These are phyloP conservation scores for Drosophila sucinea DNA, from an alignment of 1,140 invertebrate genomes.

Conservation along the genomic window DNA sequence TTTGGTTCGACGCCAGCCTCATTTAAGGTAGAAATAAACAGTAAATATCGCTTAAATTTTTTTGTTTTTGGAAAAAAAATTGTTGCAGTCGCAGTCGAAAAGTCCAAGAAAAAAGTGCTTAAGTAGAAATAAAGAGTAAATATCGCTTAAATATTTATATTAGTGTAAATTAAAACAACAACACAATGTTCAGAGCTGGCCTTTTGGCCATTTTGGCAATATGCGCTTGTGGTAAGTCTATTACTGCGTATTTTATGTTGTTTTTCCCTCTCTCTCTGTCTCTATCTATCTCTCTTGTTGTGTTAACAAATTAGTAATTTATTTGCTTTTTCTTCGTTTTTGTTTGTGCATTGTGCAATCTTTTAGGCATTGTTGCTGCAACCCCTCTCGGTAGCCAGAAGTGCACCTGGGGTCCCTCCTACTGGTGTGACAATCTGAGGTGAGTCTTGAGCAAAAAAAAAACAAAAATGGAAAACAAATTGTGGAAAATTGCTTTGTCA, in stretches of 20 bases:
- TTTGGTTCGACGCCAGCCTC: no score
- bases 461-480: conserved; percentile 18
- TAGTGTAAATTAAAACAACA: neutral
- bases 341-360: conserved; percentile 24
- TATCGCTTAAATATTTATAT: neutral
- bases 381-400: conserved; percentile 82
- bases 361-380: conserved; percentile 58
- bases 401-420: conserved; percentile 92
- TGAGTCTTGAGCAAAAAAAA: conserved; percentile 71
- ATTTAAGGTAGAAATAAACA: neutral
- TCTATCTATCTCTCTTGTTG: neutral
- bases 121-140: neutral
- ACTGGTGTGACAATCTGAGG: conserved; percentile 92
- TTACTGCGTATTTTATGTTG: conserved; percentile 40
- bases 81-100: conserved; percentile 30
- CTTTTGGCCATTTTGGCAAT: conserved; percentile 75
- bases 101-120: conserved; percentile 24
- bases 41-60: neutral
- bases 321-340: conserved; percentile 36
- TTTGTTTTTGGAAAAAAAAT: neutral
- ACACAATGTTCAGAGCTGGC: conserved; percentile 61
- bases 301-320: conserved; percentile 33
- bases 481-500: conserved; percentile 48
- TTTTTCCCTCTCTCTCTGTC: neutral
- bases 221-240: conserved; percentile 63